These are phyloP conservation scores for Zootoca vivipara DNA, from an alignment of 2,113 vertebrate genomes.

Conservation along the genomic window DNA sequence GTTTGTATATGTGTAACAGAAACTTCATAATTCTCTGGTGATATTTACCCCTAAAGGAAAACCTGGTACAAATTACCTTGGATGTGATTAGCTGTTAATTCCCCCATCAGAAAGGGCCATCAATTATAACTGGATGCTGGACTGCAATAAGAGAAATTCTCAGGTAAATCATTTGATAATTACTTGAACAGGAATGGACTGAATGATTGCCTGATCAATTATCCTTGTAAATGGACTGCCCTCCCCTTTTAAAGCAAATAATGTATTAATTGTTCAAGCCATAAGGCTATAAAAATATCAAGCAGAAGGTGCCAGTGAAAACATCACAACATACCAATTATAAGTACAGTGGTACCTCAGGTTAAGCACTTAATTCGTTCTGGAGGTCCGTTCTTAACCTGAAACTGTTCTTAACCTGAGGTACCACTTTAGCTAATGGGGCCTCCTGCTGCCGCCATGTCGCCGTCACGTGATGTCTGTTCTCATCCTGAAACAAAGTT, in stretches of 20 bases:
- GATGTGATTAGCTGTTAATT: neutral
- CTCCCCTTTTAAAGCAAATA: neutral
- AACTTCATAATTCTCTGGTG: neutral
- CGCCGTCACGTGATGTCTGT: too few species aligned
- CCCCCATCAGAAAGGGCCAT: neutral
- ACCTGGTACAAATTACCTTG: neutral
- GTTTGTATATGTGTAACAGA: neutral
- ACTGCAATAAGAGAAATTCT: neutral
- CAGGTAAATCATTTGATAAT: conserved; percentile 6
- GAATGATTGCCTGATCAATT: neutral
- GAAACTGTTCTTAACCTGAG: too few species aligned
- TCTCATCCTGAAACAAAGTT: too few species aligned
- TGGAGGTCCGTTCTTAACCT: too few species aligned
- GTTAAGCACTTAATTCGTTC: too few species aligned
- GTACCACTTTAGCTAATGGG: too few species aligned
- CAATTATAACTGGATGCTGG: neutral
- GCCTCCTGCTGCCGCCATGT: too few species aligned
- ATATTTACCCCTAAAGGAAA: neutral
- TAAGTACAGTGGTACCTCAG: too few species aligned
- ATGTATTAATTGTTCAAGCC: neutral
- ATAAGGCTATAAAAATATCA: neutral
- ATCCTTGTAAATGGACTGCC: neutral
- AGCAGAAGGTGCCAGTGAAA: neutral
- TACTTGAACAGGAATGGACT: neutral
- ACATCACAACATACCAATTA: neutral